Evolutionary conservation across 1,140 invertebrate species (phyloP), one percentile per base, ranked within the genome.

Genomic region (Gonioctena quinquepunctata): DNA sequence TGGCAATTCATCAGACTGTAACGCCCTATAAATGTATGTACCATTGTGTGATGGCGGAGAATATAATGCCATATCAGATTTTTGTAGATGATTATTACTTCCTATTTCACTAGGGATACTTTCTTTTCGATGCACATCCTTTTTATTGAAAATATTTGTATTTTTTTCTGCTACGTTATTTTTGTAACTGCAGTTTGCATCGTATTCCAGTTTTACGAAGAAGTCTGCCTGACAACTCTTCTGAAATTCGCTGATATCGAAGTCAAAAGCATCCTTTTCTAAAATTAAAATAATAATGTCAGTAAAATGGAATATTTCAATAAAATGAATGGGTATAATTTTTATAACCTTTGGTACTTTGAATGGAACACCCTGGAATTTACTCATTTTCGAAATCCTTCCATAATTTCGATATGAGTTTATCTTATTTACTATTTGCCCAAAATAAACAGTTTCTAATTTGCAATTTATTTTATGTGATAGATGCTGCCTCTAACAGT

Each of bases 191-290:
- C 26, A 52, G 13, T 18, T 13, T 16, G 27, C 50, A 28, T 66
- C 63, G 48, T 23, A 28, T 54, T 66, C 42, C 22, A 54, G 23
- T 49, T 54, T 66, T 8, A 66, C 48, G 25, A 25, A 49, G 16
- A 54, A 21, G 25, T 65, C 60, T 19, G 60, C 16, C 33, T 62
- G 60, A 42, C n/a, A 18, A 1, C 42, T 62, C 42, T 18, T 66
- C 63, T 54, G 25, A 54, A 50, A 66, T 19, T 26, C 19, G 50
- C 50, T 54, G 21, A 54, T 16, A 23, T 52, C 50, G 66, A 70
- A 70, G 23, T 68, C 54, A 56, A 74, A 71, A 18, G 68, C 66
- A 21, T 68, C 68, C 22, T 74, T 74, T 60, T 74, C 72, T 74
- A 66, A 50, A 74, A 73, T 4, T 33, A 62, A 66, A 27, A 59